Conservation (phyloP, 2,113 vertebrate genomes). For the Odocoileus hemionus region DNA sequence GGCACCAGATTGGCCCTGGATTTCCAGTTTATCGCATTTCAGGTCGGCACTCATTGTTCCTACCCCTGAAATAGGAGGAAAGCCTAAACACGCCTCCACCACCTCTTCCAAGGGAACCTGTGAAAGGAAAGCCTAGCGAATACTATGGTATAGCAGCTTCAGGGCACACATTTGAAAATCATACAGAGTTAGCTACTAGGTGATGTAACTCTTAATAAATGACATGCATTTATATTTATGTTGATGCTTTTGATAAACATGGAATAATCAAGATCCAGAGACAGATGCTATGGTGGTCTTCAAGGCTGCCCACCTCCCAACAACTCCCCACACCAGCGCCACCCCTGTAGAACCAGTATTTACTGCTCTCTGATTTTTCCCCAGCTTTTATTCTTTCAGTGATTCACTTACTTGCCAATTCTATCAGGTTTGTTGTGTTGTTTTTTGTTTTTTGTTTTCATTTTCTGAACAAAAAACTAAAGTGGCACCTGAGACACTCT, state of each 20-base stretch:
- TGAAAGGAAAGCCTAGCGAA: not conserved
- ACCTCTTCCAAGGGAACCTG: not conserved
- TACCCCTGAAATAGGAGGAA: not conserved
- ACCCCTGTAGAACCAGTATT: not conserved
- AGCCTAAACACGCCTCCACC: not conserved
- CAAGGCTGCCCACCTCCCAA: not conserved
- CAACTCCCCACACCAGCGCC: accelerated
- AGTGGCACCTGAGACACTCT: not conserved
- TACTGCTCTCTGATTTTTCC: not conserved
- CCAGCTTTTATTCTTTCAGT: not conserved
- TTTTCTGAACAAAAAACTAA: not conserved
- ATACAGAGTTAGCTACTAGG: not conserved
- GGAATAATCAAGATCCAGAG: not conserved
- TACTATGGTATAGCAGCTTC: not conserved
- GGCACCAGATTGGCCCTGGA: accelerated
- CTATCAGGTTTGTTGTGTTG: not conserved
- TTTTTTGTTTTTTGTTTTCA: not conserved
- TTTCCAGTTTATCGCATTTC: not conserved
- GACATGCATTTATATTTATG: not conserved
- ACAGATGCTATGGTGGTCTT: not conserved
- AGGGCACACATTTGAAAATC: not conserved
- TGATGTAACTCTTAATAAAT: not conserved
- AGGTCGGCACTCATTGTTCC: not conserved
- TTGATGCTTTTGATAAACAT: not conserved
- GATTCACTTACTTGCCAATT: not conserved